A percentile compares a stretch with the other conserved stretches of the same genome.
Conservation (phyloP, 2,888 invertebrate species). For the Eulithis prunata region DNA sequence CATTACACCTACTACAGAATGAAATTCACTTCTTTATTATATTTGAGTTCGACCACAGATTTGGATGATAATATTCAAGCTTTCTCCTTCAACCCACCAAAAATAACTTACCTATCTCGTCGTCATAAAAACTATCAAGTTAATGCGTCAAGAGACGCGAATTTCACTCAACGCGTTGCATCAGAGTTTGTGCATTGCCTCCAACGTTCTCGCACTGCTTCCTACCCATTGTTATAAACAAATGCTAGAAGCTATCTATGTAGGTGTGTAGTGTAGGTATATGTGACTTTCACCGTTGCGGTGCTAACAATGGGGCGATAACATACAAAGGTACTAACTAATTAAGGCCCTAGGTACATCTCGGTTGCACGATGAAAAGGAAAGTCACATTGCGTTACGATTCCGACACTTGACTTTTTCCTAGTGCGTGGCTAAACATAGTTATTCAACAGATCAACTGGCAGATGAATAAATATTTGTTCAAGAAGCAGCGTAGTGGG, state of each 20-base stretch:
- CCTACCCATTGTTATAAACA: constrained; percentile 1
- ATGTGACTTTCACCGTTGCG: neutral
- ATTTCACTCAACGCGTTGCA: too few species aligned
- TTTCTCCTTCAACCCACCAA: too few species aligned
- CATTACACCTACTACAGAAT: too few species aligned
- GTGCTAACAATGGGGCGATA: constrained; percentile 5
- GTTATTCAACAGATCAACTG: neutral
- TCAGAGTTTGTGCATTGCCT: too few species aligned
- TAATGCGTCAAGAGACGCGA: too few species aligned
- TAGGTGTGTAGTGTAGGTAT: neutral
- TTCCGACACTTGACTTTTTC: neutral
- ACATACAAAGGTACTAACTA: constrained; percentile 1
- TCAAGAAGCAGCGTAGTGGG: too few species aligned
- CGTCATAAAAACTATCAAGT: too few species aligned
- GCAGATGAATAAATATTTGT: too few species aligned
- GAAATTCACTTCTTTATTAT: too few species aligned
- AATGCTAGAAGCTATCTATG: neutral
- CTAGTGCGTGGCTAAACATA: neutral
- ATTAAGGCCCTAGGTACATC: neutral
- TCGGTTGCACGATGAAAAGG: neutral
- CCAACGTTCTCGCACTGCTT: neutral
- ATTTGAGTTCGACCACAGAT: too few species aligned
- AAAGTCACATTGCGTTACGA: neutral
- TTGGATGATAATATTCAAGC: too few species aligned
- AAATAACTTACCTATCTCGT: too few species aligned